phyloP scores from a whole-genome alignment of 1,140 invertebrate genomes.

The Archegozetes longisetosus region DNA sequence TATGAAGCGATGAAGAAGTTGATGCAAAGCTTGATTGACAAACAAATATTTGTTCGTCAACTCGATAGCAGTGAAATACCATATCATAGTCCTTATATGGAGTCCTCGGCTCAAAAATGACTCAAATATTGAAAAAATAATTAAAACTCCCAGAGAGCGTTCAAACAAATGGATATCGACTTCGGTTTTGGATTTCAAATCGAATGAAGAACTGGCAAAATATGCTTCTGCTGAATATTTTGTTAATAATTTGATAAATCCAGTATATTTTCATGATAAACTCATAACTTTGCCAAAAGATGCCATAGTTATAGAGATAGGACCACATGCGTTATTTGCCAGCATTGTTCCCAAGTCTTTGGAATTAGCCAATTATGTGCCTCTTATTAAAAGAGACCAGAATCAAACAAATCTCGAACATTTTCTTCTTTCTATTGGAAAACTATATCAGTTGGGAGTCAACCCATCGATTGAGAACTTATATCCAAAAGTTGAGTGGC shows the following conservation, averaged over 20 bases:
- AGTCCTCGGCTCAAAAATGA: constrained; percentile 59
- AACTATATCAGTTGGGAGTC: constrained; percentile 33
- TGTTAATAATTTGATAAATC: constrained; percentile 38
- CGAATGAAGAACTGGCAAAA: constrained; percentile 54
- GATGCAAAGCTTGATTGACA: constrained; percentile 48
- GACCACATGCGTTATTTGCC: constrained; percentile 55
- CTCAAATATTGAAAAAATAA: too few species aligned
- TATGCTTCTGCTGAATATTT: constrained; percentile 39
- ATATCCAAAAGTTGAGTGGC: constrained; percentile 27
- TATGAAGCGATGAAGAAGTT: constrained; percentile 45
- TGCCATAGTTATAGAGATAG: constrained; percentile 63
- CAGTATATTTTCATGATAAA: constrained; percentile 73
- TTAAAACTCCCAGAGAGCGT: too few species aligned
- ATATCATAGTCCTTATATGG: constrained; percentile 86
- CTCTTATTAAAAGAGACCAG: constrained; percentile 43
- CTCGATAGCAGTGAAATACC: constrained; percentile 74
- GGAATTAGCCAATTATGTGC: constrained; percentile 42
- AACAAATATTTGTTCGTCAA: constrained; percentile 66
- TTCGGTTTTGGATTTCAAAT: constrained; percentile 76
- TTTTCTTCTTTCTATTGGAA: constrained; percentile 22
- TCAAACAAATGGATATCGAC: constrained; percentile 86
- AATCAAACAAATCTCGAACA: background rate
- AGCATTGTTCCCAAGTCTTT: background rate
- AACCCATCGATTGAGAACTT: constrained; percentile 29
- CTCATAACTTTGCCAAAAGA: constrained; percentile 52